phyloP scores from a whole-genome alignment of 2,797 vertebrate genomes.

The Salmo trutta region DNA sequence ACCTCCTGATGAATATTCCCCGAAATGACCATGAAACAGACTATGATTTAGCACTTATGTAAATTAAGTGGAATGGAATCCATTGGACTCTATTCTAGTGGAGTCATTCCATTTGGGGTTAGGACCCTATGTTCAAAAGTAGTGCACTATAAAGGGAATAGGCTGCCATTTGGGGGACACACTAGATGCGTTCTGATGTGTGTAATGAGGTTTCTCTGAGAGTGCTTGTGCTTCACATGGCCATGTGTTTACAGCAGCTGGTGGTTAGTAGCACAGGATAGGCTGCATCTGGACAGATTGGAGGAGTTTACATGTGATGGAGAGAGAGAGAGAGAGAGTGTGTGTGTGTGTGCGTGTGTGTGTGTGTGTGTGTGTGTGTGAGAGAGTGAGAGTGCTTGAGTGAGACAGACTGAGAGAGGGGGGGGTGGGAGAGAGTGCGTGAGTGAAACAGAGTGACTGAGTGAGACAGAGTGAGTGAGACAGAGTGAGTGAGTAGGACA shows the following conservation, averaged over 20 bases:
- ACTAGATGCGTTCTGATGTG: constrained; percentile 9
- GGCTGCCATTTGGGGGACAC: too few species aligned
- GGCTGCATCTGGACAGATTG: constrained; percentile 64
- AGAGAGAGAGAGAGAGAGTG: background rate
- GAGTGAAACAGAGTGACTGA: background rate
- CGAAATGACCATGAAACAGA: background rate
- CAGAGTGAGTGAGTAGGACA: background rate
- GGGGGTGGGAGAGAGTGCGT: background rate
- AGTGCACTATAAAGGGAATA: too few species aligned
- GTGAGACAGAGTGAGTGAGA: background rate
- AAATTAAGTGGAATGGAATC: background rate
- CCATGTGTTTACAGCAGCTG: background rate
- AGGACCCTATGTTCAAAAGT: background rate
- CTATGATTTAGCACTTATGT: background rate
- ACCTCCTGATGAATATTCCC: background rate
- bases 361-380: background rate
- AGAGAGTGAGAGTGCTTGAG: background rate
- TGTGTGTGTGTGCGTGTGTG: background rate
- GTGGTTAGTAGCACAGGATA: background rate
- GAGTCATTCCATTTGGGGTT: background rate
- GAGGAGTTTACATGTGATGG: constrained; percentile 47
- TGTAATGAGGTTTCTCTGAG: constrained; percentile 4
- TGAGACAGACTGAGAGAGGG: constrained; percentile 36
- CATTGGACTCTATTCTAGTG: background rate
- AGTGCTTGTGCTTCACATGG: background rate